Percentiles rank a stretch among this genome's conserved stretches.
These are phyloP conservation scores for Helarctos malayanus DNA, from an alignment of 2,797 vertebrate genomes.

Conservation along the genomic window DNA sequence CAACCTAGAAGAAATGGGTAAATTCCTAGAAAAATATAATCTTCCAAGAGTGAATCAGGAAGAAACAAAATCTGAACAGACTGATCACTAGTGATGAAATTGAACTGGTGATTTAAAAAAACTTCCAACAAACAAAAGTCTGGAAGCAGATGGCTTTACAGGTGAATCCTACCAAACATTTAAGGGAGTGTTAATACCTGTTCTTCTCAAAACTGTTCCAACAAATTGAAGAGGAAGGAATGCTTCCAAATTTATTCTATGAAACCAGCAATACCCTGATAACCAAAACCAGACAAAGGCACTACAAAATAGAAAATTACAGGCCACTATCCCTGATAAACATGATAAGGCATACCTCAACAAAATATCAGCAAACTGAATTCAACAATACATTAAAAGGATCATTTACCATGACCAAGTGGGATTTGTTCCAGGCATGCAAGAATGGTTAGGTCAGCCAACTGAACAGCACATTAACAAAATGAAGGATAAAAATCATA, in stretches of 20 bases:
- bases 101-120: background rate
- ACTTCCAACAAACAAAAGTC: background rate
- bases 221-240: background rate
- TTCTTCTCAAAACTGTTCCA: background rate
- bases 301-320: background rate
- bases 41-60: background rate
- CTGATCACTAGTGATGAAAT: background rate
- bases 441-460: background rate
- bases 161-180: background rate
- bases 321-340: background rate
- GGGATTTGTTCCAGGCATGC: background rate
- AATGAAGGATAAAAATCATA: background rate
- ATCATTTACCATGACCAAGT: background rate
- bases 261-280: background rate
- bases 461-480: background rate
- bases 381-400: background rate
- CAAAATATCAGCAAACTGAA: background rate
- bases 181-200: background rate
- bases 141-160: background rate
- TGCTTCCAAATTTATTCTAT: background rate
- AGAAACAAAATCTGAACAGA: background rate
- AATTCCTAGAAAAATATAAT: background rate
- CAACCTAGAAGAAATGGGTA: background rate
- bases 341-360: background rate
- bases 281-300: background rate